Conservation (phyloP, 2,888 invertebrate species). For the Hydraecia micacea region DNA sequence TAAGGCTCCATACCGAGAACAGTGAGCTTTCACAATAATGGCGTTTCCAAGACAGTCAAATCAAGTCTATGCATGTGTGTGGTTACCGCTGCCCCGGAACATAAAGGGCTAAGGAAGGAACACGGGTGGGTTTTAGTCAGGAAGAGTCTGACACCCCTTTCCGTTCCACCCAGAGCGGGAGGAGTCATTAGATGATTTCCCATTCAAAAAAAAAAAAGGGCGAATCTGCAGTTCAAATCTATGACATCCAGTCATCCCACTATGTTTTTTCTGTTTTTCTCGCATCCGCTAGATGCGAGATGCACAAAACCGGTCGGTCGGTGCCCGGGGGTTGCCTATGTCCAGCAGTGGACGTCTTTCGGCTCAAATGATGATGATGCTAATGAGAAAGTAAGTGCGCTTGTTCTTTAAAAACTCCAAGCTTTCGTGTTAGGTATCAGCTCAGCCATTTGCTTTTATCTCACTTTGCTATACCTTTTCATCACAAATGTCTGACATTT, state of each 20-base stretch:
- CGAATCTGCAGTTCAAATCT: not conserved
- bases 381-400: not conserved
- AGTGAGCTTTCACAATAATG: not conserved
- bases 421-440: too few relatives aligned
- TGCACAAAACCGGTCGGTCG: not conserved
- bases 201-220: too few relatives aligned
- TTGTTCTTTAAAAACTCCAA: not conserved
- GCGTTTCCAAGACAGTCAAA: not conserved
- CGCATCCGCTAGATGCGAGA: too few relatives aligned
- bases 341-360: not conserved
- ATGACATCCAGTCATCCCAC: not conserved
- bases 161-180: too few relatives aligned
- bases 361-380: not conserved
- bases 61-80: too few relatives aligned
- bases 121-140: too few relatives aligned
- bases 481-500: not conserved
- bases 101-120: too few relatives aligned
- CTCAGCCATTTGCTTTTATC: not conserved
- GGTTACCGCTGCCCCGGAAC: too few relatives aligned
- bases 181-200: too few relatives aligned
- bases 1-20: too few relatives aligned
- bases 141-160: too few relatives aligned
- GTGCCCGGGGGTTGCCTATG: not conserved
- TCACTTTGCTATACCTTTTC: not conserved
- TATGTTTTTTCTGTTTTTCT: not conserved